phyloP scores from a whole-genome alignment of 2,797 vertebrate genomes.

The Buphagus erythrorhynchus region DNA sequence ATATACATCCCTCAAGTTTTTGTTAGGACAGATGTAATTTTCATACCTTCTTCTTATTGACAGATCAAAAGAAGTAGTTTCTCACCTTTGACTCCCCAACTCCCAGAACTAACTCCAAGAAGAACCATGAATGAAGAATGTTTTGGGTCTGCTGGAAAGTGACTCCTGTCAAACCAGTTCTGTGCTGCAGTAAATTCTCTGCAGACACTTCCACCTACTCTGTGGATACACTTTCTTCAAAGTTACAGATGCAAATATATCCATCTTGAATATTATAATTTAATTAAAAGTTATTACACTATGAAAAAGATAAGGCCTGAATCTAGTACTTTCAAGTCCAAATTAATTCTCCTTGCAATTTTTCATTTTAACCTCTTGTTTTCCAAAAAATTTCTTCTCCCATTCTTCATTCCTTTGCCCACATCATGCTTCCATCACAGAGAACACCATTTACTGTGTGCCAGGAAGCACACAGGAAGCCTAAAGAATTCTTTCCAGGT shows the following conservation, averaged over 20 bases:
- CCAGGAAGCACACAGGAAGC: too few relatives aligned
- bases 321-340: not conserved
- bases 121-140: not conserved
- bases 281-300: not conserved
- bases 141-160: not conserved
- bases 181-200: not conserved
- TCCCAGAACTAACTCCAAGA: not conserved
- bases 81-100: not conserved
- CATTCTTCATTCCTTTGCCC: not conserved
- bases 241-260: not conserved
- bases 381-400: not conserved
- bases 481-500: not conserved
- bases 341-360: not conserved
- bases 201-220: not conserved
- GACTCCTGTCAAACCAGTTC: constrained; percentile 21
- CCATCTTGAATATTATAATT: not conserved
- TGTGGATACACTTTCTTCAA: not conserved
- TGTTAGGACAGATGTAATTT: not conserved
- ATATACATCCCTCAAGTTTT: not conserved
- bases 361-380: not conserved
- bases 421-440: not conserved
- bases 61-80: not conserved
- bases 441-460: not conserved
- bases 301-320: not conserved
- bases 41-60: not conserved